phyloP scores from a whole-genome alignment of 2,113 vertebrate genomes.

The Brachypodius melanocephalos region DNA sequence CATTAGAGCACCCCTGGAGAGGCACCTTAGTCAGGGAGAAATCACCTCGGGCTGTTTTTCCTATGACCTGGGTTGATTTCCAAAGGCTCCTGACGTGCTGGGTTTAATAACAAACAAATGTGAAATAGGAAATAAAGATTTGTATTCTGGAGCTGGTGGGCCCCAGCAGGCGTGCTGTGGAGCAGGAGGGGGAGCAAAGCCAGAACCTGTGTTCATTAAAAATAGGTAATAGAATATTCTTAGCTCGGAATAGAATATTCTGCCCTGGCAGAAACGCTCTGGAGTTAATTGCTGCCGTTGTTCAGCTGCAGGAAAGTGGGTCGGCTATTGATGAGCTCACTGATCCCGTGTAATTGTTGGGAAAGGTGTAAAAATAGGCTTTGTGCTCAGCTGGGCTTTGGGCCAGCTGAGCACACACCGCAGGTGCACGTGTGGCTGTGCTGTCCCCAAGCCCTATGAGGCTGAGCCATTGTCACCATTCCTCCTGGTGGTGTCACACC shows the following conservation, averaged over 20 bases:
- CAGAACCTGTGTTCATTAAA: background rate
- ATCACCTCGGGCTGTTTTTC: background rate
- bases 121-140: background rate
- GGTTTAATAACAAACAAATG: background rate
- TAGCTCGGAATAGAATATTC: background rate
- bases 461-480: background rate
- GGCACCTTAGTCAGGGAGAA: background rate
- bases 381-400: conserved; percentile 4
- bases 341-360: background rate
- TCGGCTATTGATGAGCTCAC: background rate
- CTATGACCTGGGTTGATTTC: background rate
- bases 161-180: accelerated
- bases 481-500: background rate
- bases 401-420: background rate
- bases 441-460: background rate
- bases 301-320: conserved; percentile 44
- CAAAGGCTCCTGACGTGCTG: background rate
- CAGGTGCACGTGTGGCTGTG: background rate
- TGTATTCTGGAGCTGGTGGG: background rate
- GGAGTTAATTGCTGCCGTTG: conserved; percentile 42
- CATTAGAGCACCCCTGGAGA: background rate
- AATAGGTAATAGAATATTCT: conserved; percentile 2
- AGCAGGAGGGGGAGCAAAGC: background rate
- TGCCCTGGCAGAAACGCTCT: conserved; percentile 3
- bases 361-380: background rate